These are phyloP conservation scores for Leptobrachium leishanense DNA, from an alignment of 2,113 vertebrate species.

Conservation along the genomic window DNA sequence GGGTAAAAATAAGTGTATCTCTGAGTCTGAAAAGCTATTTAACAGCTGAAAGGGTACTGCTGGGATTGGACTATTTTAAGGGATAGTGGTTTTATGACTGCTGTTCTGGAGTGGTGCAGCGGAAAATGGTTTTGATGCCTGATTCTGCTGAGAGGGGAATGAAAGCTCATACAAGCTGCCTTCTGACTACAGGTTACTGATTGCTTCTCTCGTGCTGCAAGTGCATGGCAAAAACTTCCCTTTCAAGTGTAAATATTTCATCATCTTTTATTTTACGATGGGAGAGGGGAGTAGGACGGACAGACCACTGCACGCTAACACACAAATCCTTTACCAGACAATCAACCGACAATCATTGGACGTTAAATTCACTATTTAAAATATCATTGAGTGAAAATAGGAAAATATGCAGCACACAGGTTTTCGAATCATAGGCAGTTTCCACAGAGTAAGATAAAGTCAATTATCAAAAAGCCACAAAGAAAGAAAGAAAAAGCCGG, in stretches of 20 bases:
- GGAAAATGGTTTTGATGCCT: constrained; percentile 58
- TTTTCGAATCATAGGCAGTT: no score
- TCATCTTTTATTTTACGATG: not conserved
- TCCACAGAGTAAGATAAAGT: no score
- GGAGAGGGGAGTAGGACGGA: no score
- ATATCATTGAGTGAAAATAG: no score
- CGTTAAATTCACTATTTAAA: no score
- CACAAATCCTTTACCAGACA: no score
- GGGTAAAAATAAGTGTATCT: constrained; percentile 46
- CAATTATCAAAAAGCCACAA: no score
- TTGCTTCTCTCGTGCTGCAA: constrained; percentile 11
- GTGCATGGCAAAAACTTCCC: constrained; percentile 15
- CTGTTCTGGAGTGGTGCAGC: constrained; percentile 51
- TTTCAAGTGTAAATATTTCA: constrained; percentile 42
- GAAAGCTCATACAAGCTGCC: constrained; percentile 23
- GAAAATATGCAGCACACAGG: no score
- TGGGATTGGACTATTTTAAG: constrained; percentile 47
- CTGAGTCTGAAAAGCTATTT: constrained; percentile 55
- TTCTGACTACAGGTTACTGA: constrained; percentile 46
- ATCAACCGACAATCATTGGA: no score
- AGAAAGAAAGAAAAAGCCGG: no score
- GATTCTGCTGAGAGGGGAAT: constrained; percentile 44
- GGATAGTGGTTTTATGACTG: constrained; percentile 52
- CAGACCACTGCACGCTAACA: no score
- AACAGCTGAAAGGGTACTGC: constrained; percentile 50